These are phyloP conservation scores for Parnassius smintheus DNA, from an alignment of 2,888 invertebrate genomes.

Conservation along the genomic window DNA sequence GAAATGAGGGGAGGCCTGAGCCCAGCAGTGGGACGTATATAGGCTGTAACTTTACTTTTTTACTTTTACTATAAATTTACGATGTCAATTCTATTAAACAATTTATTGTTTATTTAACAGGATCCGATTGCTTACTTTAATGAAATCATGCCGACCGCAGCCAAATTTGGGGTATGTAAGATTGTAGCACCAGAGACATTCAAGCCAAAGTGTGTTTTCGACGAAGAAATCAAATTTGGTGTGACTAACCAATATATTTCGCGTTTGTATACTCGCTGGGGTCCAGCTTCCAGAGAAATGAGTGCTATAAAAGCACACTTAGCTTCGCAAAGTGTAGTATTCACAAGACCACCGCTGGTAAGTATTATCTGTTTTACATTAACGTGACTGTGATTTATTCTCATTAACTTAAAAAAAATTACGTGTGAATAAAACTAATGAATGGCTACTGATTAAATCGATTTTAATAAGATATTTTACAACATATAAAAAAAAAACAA, in stretches of 20 bases:
- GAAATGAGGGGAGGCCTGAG: too few species aligned
- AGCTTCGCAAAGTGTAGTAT: slow-evolving; percentile 87
- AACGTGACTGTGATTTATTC: too few species aligned
- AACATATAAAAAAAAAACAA: too few species aligned
- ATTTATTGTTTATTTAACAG: slow-evolving; percentile 45
- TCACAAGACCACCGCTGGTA: slow-evolving; percentile 90
- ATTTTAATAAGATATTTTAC: too few species aligned
- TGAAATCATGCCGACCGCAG: slow-evolving; percentile 87
- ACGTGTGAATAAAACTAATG: too few species aligned
- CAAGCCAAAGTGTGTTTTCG: slow-evolving; percentile 87
- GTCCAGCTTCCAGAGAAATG: slow-evolving; percentile 91
- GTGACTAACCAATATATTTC: slow-evolving; percentile 95
- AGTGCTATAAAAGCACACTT: slow-evolving; percentile 92
- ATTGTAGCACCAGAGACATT: slow-evolving; percentile 92
- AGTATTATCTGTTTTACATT: slow-evolving; percentile 40
- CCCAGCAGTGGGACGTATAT: too few species aligned
- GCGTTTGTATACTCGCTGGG: slow-evolving; percentile 93
- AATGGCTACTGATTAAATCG: too few species aligned
- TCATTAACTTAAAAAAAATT: too few species aligned
- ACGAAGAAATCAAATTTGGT: slow-evolving; percentile 92
- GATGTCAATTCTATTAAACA: too few species aligned
- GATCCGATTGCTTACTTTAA: slow-evolving; percentile 94
- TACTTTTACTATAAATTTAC: too few species aligned
- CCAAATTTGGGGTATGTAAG: slow-evolving; percentile 92
- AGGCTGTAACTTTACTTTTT: too few species aligned